Base-by-base conservation (phyloP, 2,113 vertebrate genomes). In the Butastur rufipennis region DNA sequence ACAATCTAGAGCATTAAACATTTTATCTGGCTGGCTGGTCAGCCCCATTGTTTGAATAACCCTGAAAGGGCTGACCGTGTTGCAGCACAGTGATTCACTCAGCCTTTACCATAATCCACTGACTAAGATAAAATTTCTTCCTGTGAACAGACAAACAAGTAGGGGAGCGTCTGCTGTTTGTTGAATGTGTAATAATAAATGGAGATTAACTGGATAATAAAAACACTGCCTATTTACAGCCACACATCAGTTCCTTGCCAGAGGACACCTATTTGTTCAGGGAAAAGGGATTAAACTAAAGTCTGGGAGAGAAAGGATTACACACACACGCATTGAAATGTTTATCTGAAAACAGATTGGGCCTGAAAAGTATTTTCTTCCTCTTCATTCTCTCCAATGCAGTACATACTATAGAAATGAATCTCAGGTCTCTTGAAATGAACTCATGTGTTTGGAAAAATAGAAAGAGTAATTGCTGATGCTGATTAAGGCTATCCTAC, bases 11-110 rank as follows among this genome's bases (percentile, higher is more conserved):
- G 96, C 83, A 94, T 97, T 95, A 95, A 96, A 91, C 77, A 32
- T 84, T 96, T 97, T 98, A 98, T 98, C 98, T 98, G 97, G 97
- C 98, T 97, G 97, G 96, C 98, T 98, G 98, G 98, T 97, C 98
- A 97, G 97, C 55, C 93, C 88, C 84, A 95, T 98, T 99, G 98
- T 98, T 73, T 96, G 45, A 83, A 95, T 97, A 98, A 98, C 98
- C 98, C 98, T 96, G 97, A 98, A 97, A 98, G 94, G 98, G 97
- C 98, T 98, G 97, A 98, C 98, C 62, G 0, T 67, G 96, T 98
- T 96, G 97, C 84, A 63, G 97, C 97, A 98, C 97, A 98, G 98
- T 97, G 96, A 97, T 97, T 96, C 97, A 98, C 97, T 98, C 97
- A 97, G 95, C 97, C 95, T 93, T 96, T 98, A 97, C 98, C 87